Base-by-base conservation (phyloP, 2,113 vertebrate species). In the Brachyhypopomus gauderio region DNA sequence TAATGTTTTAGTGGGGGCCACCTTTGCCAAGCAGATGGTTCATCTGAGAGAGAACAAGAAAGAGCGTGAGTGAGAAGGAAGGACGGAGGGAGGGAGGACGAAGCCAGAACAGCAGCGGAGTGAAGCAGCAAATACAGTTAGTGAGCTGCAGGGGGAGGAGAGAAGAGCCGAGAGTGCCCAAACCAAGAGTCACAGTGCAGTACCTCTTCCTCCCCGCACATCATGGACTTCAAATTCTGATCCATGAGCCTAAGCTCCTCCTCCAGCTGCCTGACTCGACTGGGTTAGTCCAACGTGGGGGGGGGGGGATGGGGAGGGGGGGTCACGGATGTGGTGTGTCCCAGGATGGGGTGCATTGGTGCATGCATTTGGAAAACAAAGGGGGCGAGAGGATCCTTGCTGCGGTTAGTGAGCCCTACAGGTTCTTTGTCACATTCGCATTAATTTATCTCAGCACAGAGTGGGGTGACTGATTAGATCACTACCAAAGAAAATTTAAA, bases 121-220 rank as follows among this genome's bases (percentile, higher is more conserved):
- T 34, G 72, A 55, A 75, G 45, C 34, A 72, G 41, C 23, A 77
- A 19, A 59, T 34, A 27, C 45, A 48, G 77, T 67, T 58, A 82
- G 48, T 8, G 58, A 74, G 34, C 55, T 74, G n/a, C 23, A 72
- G 56, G 45, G 69, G 72, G 74, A 66, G 80, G 36, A 69, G 70
- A 22, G 23, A 75, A 38, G 12, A 20, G 52, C 59, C 80, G 55
- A 74, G 59, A 16, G 25, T 59, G 23, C 52, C 59, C 19, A 30
- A 69, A 14, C 70, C 52, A 69, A 34, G 23, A 71, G 62, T 75
- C 41, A 60, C 73, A 41, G 23, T 34, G 72, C 86, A 93, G 93
- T 99, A 99, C 97, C 97, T 99, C 95, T 92, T 99, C 97, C 90
- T 98, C 97, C 89, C 95, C 95, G 91, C 95, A 96, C 94, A 96